A percentile compares a stretch with the other conserved stretches of the same genome.
Evolutionary conservation across 2,113 vertebrate species (phyloP).

Genomic region (Accipiter cooperii): DNA sequence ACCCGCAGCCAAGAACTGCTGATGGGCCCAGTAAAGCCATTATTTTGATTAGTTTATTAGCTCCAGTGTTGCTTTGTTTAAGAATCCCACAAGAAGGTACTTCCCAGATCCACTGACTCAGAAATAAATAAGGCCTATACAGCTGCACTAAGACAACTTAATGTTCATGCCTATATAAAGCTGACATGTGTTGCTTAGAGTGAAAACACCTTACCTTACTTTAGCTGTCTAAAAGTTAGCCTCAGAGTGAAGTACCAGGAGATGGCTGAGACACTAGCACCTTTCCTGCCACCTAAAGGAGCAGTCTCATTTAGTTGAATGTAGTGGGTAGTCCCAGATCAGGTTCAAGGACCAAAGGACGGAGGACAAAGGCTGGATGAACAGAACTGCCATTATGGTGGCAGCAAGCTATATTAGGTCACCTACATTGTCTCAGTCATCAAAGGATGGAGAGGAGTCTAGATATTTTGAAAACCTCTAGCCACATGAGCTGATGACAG

Average conservation of each 20-base stretch:
- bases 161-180: not conserved
- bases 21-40: not conserved
- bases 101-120: not conserved
- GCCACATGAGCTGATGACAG: not conserved
- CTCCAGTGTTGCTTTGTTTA: not conserved
- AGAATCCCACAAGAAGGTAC: not conserved
- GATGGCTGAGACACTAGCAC: not conserved
- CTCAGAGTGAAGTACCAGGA: not conserved
- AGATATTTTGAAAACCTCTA: not conserved
- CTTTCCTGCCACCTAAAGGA: not conserved
- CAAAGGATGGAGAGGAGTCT: not conserved
- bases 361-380: not conserved
- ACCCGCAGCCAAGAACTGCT: not conserved
- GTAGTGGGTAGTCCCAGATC: not conserved
- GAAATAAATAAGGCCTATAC: not conserved
- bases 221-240: not conserved
- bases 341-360: not conserved
- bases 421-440: not conserved
- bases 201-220: not conserved
- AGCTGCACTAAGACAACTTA: not conserved
- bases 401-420: not conserved
- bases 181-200: not conserved
- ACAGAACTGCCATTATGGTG: not conserved
- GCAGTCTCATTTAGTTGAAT: not conserved
- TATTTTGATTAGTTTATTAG: not conserved